Conservation (phyloP, 1,140 invertebrate species). For the Aphelinus atriplicis region DNA sequence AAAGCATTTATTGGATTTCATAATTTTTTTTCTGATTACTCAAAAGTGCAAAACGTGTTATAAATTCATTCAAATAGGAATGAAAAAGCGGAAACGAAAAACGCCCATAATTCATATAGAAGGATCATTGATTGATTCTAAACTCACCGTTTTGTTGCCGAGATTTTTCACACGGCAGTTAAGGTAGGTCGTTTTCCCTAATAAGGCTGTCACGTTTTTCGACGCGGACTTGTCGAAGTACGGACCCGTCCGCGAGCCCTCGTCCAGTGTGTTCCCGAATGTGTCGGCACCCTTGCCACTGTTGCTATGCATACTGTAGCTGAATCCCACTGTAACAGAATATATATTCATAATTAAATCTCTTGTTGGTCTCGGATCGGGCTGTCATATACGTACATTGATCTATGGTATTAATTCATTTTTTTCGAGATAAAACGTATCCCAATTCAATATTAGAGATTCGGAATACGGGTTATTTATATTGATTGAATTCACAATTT, state of each 20-base stretch:
- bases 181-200: constrained; percentile 86
- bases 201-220: constrained; percentile 82
- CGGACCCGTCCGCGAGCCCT: constrained; percentile 65
- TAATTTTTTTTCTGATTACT: too few relatives aligned
- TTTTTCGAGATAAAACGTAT: too few relatives aligned
- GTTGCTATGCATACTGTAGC: constrained; percentile 55
- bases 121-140: constrained; percentile 19
- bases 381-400: too few relatives aligned
- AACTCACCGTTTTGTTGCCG: constrained; percentile 86
- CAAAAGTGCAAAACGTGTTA: too few relatives aligned
- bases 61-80: too few relatives aligned
- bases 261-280: constrained; percentile 58
- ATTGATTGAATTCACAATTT: too few relatives aligned
- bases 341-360: constrained; percentile 9
- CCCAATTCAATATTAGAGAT: too few relatives aligned
- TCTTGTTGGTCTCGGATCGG: background rate
- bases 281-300: constrained; percentile 55
- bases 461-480: too few relatives aligned
- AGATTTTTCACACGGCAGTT: constrained; percentile 87
- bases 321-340: constrained; percentile 54
- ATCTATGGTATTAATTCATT: too few relatives aligned
- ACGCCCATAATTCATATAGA: background rate
- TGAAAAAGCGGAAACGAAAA: too few relatives aligned
- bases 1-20: too few relatives aligned
- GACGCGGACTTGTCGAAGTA: constrained; percentile 77